Evolutionary conservation across 1,140 invertebrate genomes (phyloP).

Genomic region (Sesamia nonagrioides): DNA sequence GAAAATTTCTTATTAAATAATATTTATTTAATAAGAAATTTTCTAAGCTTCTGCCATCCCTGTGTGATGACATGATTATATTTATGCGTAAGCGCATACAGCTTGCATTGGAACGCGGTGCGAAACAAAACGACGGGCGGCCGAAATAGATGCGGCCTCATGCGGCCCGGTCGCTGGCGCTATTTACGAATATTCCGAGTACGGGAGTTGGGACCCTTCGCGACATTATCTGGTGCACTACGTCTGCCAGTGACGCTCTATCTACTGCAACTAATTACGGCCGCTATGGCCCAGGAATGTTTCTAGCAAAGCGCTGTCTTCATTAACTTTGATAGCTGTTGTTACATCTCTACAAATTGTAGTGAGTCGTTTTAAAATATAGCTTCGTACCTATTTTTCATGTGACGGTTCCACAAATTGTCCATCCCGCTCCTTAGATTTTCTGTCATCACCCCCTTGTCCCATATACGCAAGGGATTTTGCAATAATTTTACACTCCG

Average conservation of each 20-base stretch:
- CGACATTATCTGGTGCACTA: constrained; percentile 27
- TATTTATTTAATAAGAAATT: too few relatives aligned
- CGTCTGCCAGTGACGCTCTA: constrained; percentile 24
- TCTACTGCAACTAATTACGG: constrained; percentile 17
- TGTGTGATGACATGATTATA: constrained; percentile 48
- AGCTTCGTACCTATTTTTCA: too few relatives aligned
- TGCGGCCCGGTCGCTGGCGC: constrained; percentile 41
- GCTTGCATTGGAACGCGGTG: constrained; percentile 46
- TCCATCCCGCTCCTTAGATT: too few relatives aligned
- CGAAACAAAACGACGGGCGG: constrained; percentile 43
- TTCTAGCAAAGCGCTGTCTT: neutral
- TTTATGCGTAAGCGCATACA: constrained; percentile 55
- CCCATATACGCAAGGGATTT: too few relatives aligned
- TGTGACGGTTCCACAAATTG: too few relatives aligned
- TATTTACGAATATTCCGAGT: constrained; percentile 42
- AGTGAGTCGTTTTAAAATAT: too few relatives aligned
- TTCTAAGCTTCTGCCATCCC: constrained; percentile 35
- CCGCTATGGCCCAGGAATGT: constrained; percentile 26
- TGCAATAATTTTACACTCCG: too few relatives aligned
- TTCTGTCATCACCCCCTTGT: too few relatives aligned
- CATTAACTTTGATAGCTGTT: neutral
- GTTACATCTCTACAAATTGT: neutral
- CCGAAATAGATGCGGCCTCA: constrained; percentile 51
- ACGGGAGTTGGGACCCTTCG: constrained; percentile 14
- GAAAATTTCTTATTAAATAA: too few relatives aligned